Conservation (phyloP, 2,113 vertebrate genomes). For the Ivindomyrus marchei region DNA sequence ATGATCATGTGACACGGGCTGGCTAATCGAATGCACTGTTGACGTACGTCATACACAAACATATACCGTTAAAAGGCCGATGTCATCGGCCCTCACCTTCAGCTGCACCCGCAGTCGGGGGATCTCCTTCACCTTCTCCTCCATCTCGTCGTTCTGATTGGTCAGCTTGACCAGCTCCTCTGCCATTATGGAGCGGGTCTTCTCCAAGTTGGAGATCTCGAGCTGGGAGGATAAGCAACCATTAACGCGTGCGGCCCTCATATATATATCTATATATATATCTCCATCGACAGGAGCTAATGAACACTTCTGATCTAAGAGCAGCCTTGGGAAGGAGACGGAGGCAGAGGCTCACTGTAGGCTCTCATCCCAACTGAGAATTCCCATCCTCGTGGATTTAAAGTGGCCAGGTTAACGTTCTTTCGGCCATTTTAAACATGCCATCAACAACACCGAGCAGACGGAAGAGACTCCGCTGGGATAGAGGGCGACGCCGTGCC, state of each 20-base stretch:
- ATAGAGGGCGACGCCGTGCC: slow-evolving; percentile 40
- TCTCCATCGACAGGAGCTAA: not conserved
- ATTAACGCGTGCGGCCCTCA: not conserved
- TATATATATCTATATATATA: too few relatives aligned
- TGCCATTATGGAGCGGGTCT: slow-evolving; percentile 86
- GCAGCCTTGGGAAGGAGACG: not conserved
- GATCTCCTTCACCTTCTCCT: slow-evolving; percentile 84
- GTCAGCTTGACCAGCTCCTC: slow-evolving; percentile 92
- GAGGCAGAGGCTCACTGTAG: not conserved
- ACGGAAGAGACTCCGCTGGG: not conserved
- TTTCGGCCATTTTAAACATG: not conserved
- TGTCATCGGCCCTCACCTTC: slow-evolving; percentile 57
- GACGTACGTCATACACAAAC: not conserved
- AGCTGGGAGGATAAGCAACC: slow-evolving; percentile 55
- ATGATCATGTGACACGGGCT: not conserved
- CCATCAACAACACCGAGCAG: not conserved
- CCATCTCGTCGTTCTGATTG: slow-evolving; percentile 91
- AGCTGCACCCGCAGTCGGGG: slow-evolving; percentile 76
- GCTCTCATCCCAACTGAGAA: not conserved
- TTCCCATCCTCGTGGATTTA: not conserved
- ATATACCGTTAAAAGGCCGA: not conserved
- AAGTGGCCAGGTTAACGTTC: not conserved
- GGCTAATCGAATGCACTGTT: not conserved
- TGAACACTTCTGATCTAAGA: not conserved
- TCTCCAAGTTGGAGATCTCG: slow-evolving; percentile 86